These are phyloP conservation scores for Schizopygopsis pylzovi DNA, from an alignment of 2,797 vertebrate species.

Conservation along the genomic window DNA sequence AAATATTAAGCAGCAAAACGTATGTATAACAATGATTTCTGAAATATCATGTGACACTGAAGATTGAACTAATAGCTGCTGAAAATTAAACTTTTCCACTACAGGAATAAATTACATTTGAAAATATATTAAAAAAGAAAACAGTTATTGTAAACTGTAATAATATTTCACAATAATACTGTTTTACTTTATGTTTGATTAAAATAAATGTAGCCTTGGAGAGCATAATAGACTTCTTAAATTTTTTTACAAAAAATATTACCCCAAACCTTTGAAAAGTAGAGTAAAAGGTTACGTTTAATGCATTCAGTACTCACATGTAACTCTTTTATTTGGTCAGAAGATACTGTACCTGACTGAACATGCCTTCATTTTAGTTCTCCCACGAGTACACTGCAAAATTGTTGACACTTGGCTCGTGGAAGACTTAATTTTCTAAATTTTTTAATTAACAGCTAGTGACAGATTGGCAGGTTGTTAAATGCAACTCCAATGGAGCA, in stretches of 20 bases:
- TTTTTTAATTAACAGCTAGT: conserved; percentile 29
- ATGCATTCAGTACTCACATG: background rate
- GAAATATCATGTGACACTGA: too few species aligned
- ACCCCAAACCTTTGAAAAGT: background rate
- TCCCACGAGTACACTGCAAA: background rate
- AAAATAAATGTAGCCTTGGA: background rate
- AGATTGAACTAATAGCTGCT: too few species aligned
- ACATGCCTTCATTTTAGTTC: background rate
- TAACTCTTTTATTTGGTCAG: background rate
- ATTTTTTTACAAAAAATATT: background rate
- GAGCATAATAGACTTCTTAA: background rate
- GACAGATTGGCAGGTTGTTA: background rate
- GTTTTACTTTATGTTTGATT: background rate
- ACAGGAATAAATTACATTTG: background rate
- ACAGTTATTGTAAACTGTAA: background rate
- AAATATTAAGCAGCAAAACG: background rate
- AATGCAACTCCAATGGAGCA: background rate
- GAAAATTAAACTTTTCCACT: background rate
- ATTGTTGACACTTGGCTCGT: conserved; percentile 4
- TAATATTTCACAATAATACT: background rate
- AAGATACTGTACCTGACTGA: background rate
- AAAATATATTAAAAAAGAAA: background rate
- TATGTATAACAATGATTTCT: too few species aligned
- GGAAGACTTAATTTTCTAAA: conserved; percentile 23
- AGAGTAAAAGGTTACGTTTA: background rate